Percentiles rank a stretch among this genome's conserved stretches.
Conservation (phyloP, 1,140 invertebrate species). For the Theocolax elegans region DNA sequence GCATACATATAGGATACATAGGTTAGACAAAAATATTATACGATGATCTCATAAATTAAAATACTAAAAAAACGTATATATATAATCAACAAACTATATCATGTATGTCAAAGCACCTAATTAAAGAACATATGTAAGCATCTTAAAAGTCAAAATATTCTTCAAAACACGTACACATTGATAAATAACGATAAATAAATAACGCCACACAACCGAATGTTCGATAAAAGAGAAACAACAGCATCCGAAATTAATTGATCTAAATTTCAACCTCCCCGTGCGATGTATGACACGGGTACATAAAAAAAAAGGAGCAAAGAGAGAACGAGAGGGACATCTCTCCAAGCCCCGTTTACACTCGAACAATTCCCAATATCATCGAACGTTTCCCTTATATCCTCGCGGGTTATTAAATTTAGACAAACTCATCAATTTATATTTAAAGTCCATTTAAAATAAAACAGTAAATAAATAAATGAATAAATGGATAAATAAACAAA, state of each 20-base stretch:
- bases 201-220: no score
- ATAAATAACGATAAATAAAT: no score
- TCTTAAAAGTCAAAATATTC: neutral
- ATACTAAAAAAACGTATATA: neutral
- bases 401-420: no score
- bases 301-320: constrained; percentile 6
- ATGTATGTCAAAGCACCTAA: constrained; percentile 13
- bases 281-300: constrained; percentile 20
- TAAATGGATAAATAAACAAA: no score
- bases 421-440: no score
- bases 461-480: no score
- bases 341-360: constrained; percentile 22
- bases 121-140: constrained; percentile 21
- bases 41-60: neutral
- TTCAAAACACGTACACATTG: neutral
- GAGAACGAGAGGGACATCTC: constrained; percentile 2
- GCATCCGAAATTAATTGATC: constrained; percentile 17
- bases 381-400: no score
- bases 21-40: neutral
- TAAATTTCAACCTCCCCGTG: neutral
- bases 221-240: no score
- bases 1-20: neutral
- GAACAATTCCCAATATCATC: neutral
- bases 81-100: no score
- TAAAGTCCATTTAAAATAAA: no score